Base-by-base conservation (phyloP, 1,140 invertebrate genomes). In the Rhynchophorus ferrugineus region DNA sequence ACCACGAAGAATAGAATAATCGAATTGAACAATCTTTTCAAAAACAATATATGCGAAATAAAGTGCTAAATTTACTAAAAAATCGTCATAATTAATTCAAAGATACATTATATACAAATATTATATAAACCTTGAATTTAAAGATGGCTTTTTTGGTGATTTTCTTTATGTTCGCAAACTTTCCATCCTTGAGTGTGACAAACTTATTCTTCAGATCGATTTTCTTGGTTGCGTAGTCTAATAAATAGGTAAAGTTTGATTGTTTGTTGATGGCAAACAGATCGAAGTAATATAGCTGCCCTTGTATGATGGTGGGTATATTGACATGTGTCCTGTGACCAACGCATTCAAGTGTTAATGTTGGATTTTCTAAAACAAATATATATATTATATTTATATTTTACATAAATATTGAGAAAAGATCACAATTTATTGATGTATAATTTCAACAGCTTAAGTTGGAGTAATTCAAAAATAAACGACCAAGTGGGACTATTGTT, bases 241-340 rank as follows among this genome's bases (percentile, higher is more conserved):
- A 70, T 1, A 68, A 64, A 44, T 70, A 69, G 3, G 67, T 74
- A 8, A 74, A 54, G 48, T 73, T 71, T 11, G 71, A 72, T 35
- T 64, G 57, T 19, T 59, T 63, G 47, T 74, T 70, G 17, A 69
- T 62, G 0, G 71, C 67, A 52, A 74, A 75, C 11, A 75, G 52
- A 57, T 71, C 69, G 41, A 74, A 70, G 57, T 71, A 72, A 49
- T 75, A 75, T 5, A 64, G 55, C 52, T 69, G 71, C 43, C 70
- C 73, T 9, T 74, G 70, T 53, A 75, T 70, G 44, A 80, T 56
- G 54, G 78, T 73, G 61, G 73, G 71, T 16, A 80, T 66, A 0
- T 76, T 71, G 65, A 77, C 76, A 55, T 76, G 74, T 1, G 74
- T 78, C 51, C 72, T 72, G 7, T 68, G 67, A 2, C 73, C 75